A percentile compares a stretch with the other conserved stretches of the same genome.
Evolutionary conservation across 2,113 vertebrate genomes (phyloP).

Genomic region (Phaethon lepturus): DNA sequence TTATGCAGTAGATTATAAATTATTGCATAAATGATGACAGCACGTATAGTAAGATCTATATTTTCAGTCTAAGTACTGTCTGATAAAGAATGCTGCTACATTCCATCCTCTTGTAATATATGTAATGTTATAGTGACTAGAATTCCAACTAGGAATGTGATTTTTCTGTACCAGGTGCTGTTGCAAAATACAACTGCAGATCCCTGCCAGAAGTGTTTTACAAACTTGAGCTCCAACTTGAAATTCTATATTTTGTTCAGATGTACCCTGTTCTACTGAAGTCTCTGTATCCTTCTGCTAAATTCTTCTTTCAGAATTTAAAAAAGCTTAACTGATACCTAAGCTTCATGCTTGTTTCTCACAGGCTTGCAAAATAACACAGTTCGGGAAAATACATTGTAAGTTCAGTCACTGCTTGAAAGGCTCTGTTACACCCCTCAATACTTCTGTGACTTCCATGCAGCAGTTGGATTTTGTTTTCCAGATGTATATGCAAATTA

Average conservation of each 20-base stretch:
- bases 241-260: neutral
- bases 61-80: neutral
- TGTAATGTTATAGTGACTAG: neutral
- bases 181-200: neutral
- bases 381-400: neutral
- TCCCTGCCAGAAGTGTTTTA: neutral
- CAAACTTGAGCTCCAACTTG: neutral
- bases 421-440: neutral
- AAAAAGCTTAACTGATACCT: neutral
- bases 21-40: neutral
- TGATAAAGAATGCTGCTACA: neutral
- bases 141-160: neutral
- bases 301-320: neutral
- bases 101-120: neutral
- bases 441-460: neutral
- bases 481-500: neutral
- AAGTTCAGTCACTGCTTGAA: neutral
- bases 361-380: neutral
- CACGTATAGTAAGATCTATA: neutral
- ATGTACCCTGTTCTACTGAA: neutral
- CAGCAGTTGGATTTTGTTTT: conserved; percentile 18
- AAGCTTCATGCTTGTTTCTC: neutral
- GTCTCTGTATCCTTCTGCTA: neutral
- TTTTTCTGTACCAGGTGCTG: neutral
- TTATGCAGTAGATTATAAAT: neutral